Evolutionary conservation across 92 coral and sea anemone genomes (phyloP).

Genomic region (Umimayanthus chanpuru): DNA sequence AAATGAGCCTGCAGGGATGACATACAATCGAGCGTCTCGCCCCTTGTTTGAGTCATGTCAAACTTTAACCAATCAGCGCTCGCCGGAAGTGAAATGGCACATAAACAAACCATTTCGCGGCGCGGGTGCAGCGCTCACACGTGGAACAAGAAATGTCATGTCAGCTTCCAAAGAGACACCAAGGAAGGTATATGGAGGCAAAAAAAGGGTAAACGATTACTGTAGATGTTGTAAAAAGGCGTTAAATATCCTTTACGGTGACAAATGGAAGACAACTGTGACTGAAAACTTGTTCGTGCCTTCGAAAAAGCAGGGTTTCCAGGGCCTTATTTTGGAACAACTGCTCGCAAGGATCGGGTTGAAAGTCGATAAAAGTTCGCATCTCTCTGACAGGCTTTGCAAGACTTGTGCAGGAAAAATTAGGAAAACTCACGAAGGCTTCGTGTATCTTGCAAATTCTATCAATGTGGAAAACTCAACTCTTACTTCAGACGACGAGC

Average conservation of each 20-base stretch:
- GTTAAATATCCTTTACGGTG: neutral
- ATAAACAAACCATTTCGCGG: neutral
- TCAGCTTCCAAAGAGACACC: neutral
- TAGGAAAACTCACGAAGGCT: neutral
- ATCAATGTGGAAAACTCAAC: neutral
- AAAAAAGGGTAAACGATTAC: too few species aligned
- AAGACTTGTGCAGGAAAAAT: neutral
- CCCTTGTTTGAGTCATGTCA: neutral
- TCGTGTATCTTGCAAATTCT: neutral
- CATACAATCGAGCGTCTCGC: neutral
- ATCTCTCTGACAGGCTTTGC: neutral
- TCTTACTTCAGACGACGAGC: neutral
- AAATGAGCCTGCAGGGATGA: neutral
- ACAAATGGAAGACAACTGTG: neutral
- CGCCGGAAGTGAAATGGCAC: neutral
- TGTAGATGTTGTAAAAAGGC: neutral
- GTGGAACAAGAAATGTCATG: neutral
- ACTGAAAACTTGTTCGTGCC: neutral
- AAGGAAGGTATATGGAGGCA: neutral
- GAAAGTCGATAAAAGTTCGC: neutral
- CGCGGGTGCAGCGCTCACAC: neutral
- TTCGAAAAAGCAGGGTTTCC: neutral
- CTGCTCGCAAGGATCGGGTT: neutral
- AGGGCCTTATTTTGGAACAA: neutral
- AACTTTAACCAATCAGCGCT: neutral